Evolutionary conservation across 2,113 vertebrate species (phyloP), one percentile per base, ranked within the genome.

Genomic region (Entelurus aequoreus): DNA sequence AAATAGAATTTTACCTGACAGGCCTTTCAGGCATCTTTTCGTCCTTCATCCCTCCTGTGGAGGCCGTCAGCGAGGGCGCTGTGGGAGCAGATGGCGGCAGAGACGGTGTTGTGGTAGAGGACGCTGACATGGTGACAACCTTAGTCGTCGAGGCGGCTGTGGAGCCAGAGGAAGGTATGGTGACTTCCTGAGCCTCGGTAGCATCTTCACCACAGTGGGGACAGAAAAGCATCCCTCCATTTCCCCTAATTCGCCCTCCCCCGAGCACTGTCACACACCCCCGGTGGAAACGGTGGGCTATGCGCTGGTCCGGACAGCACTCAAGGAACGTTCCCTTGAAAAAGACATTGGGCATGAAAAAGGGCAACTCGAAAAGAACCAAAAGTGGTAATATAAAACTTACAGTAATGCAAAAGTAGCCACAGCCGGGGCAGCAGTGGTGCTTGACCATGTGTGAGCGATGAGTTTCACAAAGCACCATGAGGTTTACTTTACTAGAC

Each of bases 361-460:
- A 51, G 48, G 19, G 56, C 0, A 11, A 8, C 4, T 14, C 15
- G 40, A 37, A 5, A 6, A 8, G 1, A 2, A 4, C 4, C 28
- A 14, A 21, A 48, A 35, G 3, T 38, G 42, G 44, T 53, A 55
- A 7, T 9, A 5, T 11, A 65, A 48, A 3, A 54, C 90, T 89
- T 80, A 96, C 94, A 11, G 90, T 89, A 0, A 94, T 89, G 74
- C 94, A 97, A 90, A 97, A 97, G 87, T 92, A 94, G 49, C 94
- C 94, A 9, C 94, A 97, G 19, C 94, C 94, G 0, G 94, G 94
- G 62, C 94, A 97, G 83, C 94, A 97, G 86, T 97, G 94, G 71
- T 97, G 94, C 66, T 95, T 93, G 58, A 96, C 94, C 94, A 97
- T 97, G 73, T 94, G 90, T 36, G 93, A 92, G 0, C 94, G 94